These are phyloP conservation scores for Ptilodon capucinus DNA, from an alignment of 2,888 invertebrate species.

Conservation along the genomic window DNA sequence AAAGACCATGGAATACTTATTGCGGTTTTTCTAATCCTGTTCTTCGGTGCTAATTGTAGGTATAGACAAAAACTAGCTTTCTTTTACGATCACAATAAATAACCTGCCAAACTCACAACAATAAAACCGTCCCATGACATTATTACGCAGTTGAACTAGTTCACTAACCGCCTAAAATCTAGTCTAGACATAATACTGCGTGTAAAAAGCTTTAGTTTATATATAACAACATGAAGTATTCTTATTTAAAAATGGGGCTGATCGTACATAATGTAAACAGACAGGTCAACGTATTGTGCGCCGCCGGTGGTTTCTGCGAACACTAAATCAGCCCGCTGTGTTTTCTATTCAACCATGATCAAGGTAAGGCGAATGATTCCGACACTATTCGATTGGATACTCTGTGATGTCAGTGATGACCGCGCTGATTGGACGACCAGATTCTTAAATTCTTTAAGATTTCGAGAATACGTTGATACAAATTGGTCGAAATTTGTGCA, in stretches of 20 bases:
- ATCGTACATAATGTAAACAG: slow-evolving; percentile 56
- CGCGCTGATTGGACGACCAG: not conserved
- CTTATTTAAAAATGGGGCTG: slow-evolving; percentile 38
- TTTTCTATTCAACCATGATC: slow-evolving; percentile 31
- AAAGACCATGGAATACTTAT: too few relatives aligned
- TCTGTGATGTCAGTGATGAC: slow-evolving; percentile 18
- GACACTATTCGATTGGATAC: slow-evolving; percentile 8
- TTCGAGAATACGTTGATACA: not conserved
- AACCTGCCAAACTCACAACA: not conserved
- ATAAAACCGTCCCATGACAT: slow-evolving; percentile 5
- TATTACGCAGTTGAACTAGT: slow-evolving; percentile 24
- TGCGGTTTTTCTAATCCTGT: too few relatives aligned
- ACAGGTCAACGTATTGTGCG: slow-evolving; percentile 64
- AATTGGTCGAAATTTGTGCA: not conserved
- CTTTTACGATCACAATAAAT: not conserved
- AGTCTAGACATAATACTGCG: slow-evolving; percentile 26
- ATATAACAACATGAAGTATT: slow-evolving; percentile 22
- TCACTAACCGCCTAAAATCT: slow-evolving; percentile 14
- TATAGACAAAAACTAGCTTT: too few relatives aligned
- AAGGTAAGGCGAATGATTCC: slow-evolving; percentile 25
- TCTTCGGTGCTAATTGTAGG: too few relatives aligned
- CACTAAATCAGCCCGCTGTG: slow-evolving; percentile 34
- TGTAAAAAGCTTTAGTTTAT: slow-evolving; percentile 10
- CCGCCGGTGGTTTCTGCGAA: slow-evolving; percentile 50
- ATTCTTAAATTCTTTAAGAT: not conserved